Evolutionary conservation across 2,888 invertebrate genomes (phyloP).

Genomic region (Leptopilina drosophilae): DNA sequence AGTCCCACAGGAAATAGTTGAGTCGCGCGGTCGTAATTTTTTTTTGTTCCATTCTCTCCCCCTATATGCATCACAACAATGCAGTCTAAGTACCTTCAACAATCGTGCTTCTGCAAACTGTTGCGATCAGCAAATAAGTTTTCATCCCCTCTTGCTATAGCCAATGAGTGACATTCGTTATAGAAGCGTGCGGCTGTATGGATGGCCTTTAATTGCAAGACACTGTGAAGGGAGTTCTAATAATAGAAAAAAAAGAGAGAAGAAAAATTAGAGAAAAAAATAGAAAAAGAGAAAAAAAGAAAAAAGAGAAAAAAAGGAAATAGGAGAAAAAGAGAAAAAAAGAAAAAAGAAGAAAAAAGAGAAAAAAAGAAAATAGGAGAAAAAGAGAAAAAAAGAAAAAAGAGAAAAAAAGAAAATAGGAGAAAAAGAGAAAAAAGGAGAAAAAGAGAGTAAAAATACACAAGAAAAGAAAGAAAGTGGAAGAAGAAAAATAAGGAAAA

Average conservation of each 20-base stretch:
- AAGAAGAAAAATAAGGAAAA: no score
- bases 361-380: no score
- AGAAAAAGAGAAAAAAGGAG: no score
- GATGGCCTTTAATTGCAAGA: constrained; percentile 21
- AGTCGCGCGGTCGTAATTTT: not conserved
- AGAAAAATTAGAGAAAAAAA: not conserved
- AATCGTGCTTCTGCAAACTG: constrained; percentile 37
- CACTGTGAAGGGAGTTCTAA: constrained; percentile 2
- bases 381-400: no score
- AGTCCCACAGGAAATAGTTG: constrained; percentile 35
- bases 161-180: constrained; percentile 11
- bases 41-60: not conserved
- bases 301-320: no score
- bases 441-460: no score
- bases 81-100: constrained; percentile 32
- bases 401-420: no score
- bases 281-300: no score
- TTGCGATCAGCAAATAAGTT: constrained; percentile 39
- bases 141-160: not conserved
- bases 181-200: constrained; percentile 3
- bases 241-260: constrained; percentile 3
- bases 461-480: no score
- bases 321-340: no score
- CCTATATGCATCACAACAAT: constrained; percentile 6
- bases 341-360: no score